A percentile compares a stretch with the other conserved stretches of the same genome.
Evolutionary conservation across 1,140 invertebrate species (phyloP).

Genomic region (Sinella curviseta): DNA sequence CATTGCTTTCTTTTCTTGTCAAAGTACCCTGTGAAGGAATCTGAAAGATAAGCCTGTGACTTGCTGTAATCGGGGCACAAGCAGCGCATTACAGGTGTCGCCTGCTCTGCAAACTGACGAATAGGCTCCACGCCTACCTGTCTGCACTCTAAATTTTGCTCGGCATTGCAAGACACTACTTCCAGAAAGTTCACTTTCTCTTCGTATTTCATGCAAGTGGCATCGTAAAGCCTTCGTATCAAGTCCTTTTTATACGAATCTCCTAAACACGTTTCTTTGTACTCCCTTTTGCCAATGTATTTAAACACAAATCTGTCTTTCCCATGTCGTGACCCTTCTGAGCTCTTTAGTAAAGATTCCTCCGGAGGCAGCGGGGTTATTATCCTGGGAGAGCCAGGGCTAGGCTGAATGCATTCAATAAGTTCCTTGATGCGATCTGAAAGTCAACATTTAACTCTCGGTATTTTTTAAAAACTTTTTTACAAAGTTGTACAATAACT

Average conservation of each 20-base stretch:
- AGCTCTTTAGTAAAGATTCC: background rate
- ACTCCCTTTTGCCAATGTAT: background rate
- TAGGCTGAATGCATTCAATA: background rate
- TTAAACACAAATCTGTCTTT: slow-evolving; percentile 1
- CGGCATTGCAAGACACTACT: background rate
- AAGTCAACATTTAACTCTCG: background rate
- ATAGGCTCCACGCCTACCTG: background rate
- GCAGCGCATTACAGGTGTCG: background rate
- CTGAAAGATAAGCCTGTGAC: background rate
- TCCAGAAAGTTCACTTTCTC: background rate
- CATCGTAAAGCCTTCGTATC: background rate
- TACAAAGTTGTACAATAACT: background rate
- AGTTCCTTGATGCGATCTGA: background rate
- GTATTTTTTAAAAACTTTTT: background rate
- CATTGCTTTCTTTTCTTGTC: background rate
- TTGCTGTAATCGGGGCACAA: background rate
- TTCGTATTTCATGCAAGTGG: background rate
- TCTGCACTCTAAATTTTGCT: slow-evolving; percentile 2
- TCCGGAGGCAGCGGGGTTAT: background rate
- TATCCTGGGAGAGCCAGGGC: background rate
- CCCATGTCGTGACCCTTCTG: background rate
- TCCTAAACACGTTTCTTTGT: background rate
- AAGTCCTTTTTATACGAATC: background rate
- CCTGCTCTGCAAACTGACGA: background rate
- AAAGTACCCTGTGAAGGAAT: background rate